Conservation (phyloP, 2,888 invertebrate genomes). For the Saturnia pavonia region DNA sequence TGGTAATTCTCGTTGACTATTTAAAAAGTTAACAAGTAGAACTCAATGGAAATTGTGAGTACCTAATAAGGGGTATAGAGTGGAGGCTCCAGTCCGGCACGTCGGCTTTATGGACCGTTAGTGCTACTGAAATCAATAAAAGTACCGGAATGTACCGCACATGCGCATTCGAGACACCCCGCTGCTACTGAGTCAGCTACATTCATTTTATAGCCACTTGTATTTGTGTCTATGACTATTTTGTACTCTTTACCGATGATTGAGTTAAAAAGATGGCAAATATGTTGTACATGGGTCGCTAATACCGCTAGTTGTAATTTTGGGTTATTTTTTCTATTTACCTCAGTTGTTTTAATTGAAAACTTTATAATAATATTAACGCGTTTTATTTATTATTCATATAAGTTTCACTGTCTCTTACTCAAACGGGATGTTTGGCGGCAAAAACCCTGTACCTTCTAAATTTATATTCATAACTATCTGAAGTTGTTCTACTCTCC, state of each 20-base stretch:
- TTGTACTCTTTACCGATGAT: constrained; percentile 75
- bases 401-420: not conserved
- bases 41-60: constrained; percentile 71
- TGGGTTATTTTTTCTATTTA: constrained; percentile 39
- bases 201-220: constrained; percentile 81
- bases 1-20: constrained; percentile 30
- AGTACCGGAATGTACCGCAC: constrained; percentile 82
- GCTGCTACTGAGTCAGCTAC: constrained; percentile 77
- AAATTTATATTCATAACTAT: constrained; percentile 9
- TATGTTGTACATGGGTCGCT: not conserved
- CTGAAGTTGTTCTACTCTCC: too few relatives aligned
- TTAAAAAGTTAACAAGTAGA: constrained; percentile 76
- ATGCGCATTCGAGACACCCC: constrained; percentile 70
- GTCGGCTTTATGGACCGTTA: constrained; percentile 83
- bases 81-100: constrained; percentile 74
- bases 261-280: constrained; percentile 56
- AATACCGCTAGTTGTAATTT: constrained; percentile 51
- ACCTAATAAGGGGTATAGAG: constrained; percentile 77
- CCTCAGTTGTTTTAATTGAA: not conserved
- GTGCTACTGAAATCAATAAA: constrained; percentile 88
- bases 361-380: not conserved
- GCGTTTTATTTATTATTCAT: not conserved
- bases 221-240: constrained; percentile 79
- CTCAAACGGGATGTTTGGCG: not conserved
- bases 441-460: constrained; percentile 14